Base-by-base conservation (phyloP, 1,140 invertebrate genomes). In the Delia radicum region DNA sequence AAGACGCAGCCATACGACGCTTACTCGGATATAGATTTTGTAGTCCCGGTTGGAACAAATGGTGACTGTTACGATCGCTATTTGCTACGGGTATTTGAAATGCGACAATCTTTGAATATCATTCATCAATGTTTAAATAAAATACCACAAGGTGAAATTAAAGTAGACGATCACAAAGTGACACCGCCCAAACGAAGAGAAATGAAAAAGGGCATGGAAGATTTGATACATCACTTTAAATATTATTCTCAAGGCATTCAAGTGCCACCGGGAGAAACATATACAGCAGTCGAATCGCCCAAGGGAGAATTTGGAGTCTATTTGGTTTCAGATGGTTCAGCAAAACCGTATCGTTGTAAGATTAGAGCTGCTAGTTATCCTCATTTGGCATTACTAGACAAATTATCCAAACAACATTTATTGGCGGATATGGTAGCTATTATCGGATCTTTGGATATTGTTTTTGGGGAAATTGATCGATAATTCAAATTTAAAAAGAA, bases 121-220 rank as follows among this genome's bases (percentile, higher is more conserved):
- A 97, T 99, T 73, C 92, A 96, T 74, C 97, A 99, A 85, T 99
- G 97, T 86, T 87, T 99, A 18, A 99, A 99, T 87, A 90, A 98
- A 87, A 99, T 99, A 97, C 98, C 98, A 3, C 77, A 91, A 12
- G 98, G 98, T 2, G 97, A 99, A 88, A 89, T 99, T 21, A 95
- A 95, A 87, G 93, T 94, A 0, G 98, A 99, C 86, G 98, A 99
- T 87, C 91, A 94, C 48, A 99, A 99, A 88, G 89, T 99, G 6
- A 91, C 92, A 0, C 94, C 96, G 33, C 98, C 98, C 15, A 92
- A 90, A n/a, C 89, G 98, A 73, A 89, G 91, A 31, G 97, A 98
- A 89, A 98, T 98, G 96, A 98, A 98, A 93, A 94, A 93, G 0
- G 98, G 96, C 0, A 99, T 99, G 98, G 98, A 99, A 87, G 94